Evolutionary conservation across 2,888 invertebrate species (phyloP).

Genomic region (Dromius quadrimaculatus): DNA sequence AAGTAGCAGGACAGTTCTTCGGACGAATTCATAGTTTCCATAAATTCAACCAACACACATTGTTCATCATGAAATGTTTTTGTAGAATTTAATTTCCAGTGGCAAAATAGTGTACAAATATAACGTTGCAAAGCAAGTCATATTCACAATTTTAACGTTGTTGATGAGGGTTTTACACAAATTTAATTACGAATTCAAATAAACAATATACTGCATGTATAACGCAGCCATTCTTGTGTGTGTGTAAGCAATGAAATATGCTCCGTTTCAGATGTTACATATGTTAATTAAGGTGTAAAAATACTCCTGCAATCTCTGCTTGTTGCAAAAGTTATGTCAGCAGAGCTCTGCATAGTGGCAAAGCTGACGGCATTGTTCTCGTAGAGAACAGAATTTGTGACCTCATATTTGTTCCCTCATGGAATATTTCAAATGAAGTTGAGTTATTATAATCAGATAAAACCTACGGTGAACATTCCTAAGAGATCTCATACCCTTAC

Average conservation of each 20-base stretch:
- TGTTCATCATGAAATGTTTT: too few relatives aligned
- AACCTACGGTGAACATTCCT: too few relatives aligned
- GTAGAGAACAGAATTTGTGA: too few relatives aligned
- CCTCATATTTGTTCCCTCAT: neutral
- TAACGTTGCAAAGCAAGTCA: neutral
- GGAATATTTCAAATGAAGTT: neutral
- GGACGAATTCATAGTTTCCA: too few relatives aligned
- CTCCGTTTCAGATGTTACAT: constrained; percentile 28
- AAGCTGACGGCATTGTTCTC: neutral
- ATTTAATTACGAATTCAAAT: constrained; percentile 51
- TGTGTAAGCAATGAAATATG: constrained; percentile 19
- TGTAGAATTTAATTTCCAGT: too few relatives aligned
- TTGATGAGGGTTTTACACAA: constrained; percentile 47
- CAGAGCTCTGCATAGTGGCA: constrained; percentile 14
- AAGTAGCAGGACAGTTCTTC: too few relatives aligned
- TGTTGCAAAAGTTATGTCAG: constrained; percentile 27
- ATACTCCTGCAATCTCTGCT: constrained; percentile 27
- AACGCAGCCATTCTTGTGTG: constrained; percentile 32
- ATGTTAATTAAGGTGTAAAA: constrained; percentile 47
- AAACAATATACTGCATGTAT: constrained; percentile 45
- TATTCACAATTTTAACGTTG: constrained; percentile 30
- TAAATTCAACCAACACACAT: too few relatives aligned
- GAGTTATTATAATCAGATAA: too few relatives aligned
- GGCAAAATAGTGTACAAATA: constrained; percentile 9
- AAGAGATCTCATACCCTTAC: too few relatives aligned